Evolutionary conservation across 92 coral and sea anemone species (phyloP).

Genomic region (Phenganax subtilis): DNA sequence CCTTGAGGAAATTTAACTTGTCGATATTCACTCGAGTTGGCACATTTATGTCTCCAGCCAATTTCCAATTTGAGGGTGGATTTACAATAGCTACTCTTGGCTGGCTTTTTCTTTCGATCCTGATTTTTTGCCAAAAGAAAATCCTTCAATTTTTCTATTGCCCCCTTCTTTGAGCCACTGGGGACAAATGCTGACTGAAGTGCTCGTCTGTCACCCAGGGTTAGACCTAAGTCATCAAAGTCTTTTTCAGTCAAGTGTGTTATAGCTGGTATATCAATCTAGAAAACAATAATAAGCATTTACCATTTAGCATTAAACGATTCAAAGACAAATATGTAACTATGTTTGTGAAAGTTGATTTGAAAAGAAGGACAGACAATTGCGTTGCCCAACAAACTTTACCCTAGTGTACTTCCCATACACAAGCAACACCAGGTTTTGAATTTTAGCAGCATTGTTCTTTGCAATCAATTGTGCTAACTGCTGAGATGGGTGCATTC

Average conservation of each 20-base stretch:
- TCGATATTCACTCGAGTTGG: not conserved
- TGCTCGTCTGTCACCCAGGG: slow-evolving; percentile 7
- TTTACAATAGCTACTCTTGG: not conserved
- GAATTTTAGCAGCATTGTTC: too few species aligned
- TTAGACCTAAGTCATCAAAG: slow-evolving; percentile 2
- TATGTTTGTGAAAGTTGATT: not conserved
- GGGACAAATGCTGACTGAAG: not conserved
- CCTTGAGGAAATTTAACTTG: slow-evolving; percentile 31
- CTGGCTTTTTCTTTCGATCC: not conserved
- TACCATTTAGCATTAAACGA: not conserved
- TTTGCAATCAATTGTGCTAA: too few species aligned
- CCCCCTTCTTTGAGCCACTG: not conserved
- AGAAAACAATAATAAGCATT: not conserved
- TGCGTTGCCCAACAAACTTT: too few species aligned
- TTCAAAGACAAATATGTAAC: not conserved
- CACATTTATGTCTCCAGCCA: slow-evolving; percentile 15
- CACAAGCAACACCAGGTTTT: too few species aligned
- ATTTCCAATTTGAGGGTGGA: slow-evolving; percentile 8
- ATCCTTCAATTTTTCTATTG: slow-evolving; percentile 23
- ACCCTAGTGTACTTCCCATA: too few species aligned
- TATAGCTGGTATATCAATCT: slow-evolving; percentile 1
- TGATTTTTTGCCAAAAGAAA: slow-evolving; percentile 31
- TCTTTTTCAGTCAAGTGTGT: not conserved
- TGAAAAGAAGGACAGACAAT: too few species aligned
- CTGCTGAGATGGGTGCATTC: too few species aligned